These are phyloP conservation scores for Anolis sagrei DNA, from an alignment of 2,113 vertebrate genomes.

Conservation along the genomic window DNA sequence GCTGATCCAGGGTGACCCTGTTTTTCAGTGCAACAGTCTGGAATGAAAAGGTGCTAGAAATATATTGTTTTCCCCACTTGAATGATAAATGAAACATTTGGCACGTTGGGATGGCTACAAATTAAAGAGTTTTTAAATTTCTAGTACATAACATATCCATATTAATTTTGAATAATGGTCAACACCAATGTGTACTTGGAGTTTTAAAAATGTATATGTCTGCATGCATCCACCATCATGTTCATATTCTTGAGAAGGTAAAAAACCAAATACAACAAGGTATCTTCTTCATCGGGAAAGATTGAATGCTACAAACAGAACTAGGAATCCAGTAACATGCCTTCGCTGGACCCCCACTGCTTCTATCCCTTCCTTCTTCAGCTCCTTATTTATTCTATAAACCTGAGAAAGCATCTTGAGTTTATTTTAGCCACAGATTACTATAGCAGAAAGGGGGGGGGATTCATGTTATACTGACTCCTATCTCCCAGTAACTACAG, in stretches of 20 bases:
- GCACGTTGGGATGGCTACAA: constrained; percentile 17
- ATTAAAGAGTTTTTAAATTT: not conserved
- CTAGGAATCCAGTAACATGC: too few relatives aligned
- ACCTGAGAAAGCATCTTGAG: too few relatives aligned
- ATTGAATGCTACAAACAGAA: not conserved
- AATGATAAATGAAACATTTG: constrained; percentile 36
- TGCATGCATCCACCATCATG: not conserved
- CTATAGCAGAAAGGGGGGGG: too few relatives aligned
- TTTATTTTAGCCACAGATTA: too few relatives aligned
- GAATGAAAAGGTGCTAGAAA: constrained; percentile 49
- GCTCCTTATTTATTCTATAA: too few relatives aligned
- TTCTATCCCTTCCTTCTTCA: too few relatives aligned
- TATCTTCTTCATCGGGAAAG: not conserved
- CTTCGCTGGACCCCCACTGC: too few relatives aligned
- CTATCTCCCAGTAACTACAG: not conserved
- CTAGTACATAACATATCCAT: not conserved
- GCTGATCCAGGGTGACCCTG: constrained; percentile 10
- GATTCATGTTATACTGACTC: not conserved
- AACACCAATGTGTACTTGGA: not conserved
- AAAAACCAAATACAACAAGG: not conserved
- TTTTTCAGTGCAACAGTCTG: constrained; percentile 29
- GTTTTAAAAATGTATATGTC: not conserved
- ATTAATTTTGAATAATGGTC: not conserved
- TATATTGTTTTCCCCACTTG: constrained; percentile 24
- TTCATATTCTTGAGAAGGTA: not conserved